Evolutionary conservation across 2,888 invertebrate species (phyloP), one percentile per base, ranked within the genome.

Genomic region (Ichneumoninae sp.): DNA sequence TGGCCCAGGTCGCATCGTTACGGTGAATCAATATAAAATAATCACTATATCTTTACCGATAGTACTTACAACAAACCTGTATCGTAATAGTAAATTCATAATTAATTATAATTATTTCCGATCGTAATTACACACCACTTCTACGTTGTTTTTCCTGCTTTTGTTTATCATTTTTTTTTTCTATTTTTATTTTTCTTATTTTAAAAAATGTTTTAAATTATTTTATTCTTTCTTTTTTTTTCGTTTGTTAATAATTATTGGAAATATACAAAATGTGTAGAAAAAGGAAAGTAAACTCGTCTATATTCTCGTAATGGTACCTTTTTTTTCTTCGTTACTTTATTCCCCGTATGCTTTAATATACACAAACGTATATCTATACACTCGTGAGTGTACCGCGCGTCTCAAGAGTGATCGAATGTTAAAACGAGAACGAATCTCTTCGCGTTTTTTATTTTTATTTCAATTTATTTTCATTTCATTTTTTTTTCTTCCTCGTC

Each of bases 261-360:
- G 88, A 88, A 88, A 89, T 89, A 90, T 90, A 91, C 89, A 91
- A 91, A 91, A 90, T 88, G 89, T 87, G 89, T 90, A 91, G 90
- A 90, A 91, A 91, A 91, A 89, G 88, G 88, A 90, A 91, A 90
- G 85, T 86, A 89, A 90, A 86, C 73, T 85, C 52, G 50, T 81
- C 83, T 84, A 83, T 73, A 80, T 78, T 83, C 74, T 76, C 40
- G 52, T 75, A 65, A 75, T 65, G 63, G 65, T 65, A 75, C 30
- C n/a, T 63, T 77, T 85, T 65, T 47, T 68, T 86, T 83, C 77
- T 79, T 74, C 33, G 60, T 75, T 78, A 75, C 70, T 81, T 81
- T 83, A 84, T 73, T 82, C 81, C 73, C 63, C 74, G 78, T 83
- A 77, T 82, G 47, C 80, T 81, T 76, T 83, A 88, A 87, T 90